phyloP scores from a whole-genome alignment of 2,113 vertebrate species.

The Silurus meridionalis region DNA sequence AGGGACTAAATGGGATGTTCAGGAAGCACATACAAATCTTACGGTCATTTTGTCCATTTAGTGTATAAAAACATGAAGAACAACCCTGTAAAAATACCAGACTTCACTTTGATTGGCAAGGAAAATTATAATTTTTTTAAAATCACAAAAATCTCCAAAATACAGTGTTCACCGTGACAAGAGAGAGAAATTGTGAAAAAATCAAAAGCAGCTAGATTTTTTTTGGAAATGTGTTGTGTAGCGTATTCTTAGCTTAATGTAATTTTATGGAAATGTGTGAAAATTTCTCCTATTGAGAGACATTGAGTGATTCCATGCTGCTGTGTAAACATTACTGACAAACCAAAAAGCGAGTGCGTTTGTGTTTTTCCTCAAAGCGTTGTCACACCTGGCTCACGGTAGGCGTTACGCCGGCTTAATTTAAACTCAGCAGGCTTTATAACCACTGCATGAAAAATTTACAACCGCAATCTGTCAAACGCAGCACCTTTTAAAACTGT shows the following conservation, averaged over 20 bases:
- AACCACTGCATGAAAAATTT: conserved; percentile 34
- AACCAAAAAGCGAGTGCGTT: conserved; percentile 10
- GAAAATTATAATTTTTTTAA: not conserved
- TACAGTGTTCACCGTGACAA: not conserved
- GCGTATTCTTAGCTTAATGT: not conserved
- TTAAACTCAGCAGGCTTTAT: conserved; percentile 43
- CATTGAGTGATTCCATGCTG: not conserved
- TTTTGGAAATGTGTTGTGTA: not conserved
- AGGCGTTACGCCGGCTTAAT: not conserved
- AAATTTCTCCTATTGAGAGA: not conserved
- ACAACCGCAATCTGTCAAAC: conserved; percentile 36
- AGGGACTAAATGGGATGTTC: no score
- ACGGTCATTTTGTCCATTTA: no score
- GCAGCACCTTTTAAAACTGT: conserved; percentile 24
- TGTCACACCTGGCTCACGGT: not conserved
- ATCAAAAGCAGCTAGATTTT: not conserved
- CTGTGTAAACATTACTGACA: conserved; percentile 31
- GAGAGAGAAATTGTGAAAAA: not conserved
- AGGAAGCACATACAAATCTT: no score
- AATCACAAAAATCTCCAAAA: not conserved
- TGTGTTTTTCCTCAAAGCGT: not conserved
- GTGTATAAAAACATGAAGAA: not conserved
- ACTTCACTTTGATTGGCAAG: not conserved
- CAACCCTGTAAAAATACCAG: not conserved
- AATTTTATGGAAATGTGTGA: conserved; percentile 5